Base-by-base conservation (phyloP, 2,888 invertebrate species). In the Trichacis sp. region DNA sequence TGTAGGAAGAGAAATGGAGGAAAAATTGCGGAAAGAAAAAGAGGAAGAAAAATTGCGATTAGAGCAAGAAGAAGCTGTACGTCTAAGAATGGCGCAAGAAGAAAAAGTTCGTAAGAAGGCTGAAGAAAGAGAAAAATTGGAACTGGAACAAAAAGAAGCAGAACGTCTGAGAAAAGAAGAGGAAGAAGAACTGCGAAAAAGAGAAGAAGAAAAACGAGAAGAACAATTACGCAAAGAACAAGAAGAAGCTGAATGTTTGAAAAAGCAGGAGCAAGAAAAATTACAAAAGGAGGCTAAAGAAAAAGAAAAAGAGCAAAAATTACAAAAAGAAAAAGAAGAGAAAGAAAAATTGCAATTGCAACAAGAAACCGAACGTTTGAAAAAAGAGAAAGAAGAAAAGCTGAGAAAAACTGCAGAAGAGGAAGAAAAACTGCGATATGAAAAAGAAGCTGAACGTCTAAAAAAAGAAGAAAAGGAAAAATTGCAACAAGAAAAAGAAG, bases 331-430 rank as follows among this genome's bases (percentile, higher is more conserved):
- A 3, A 5, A 11, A 33, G n/a, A n/a, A 33, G n/a, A n/a, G 11
- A 33, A 33, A n/a, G n/a, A n/a, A n/a, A 33, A 33, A 33, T 80
- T 20, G 80, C 82, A 55, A 81, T 84, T 24, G 24, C 4, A 29
- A 74, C 14, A 45, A 2, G 69, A 72, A 18, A 65, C 68, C 2
- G 51, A 74, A 14, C 33, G 30, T 1, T 48, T 53, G 55, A 46
- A 56, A 40, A 49, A 67, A 66, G 70, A 74, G n/a, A n/a, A n/a
- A n/a, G n/a, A n/a, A n/a, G n/a, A n/a, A n/a, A n/a, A n/a, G n/a
- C n/a, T n/a, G n/a, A n/a, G n/a, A n/a, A n/a, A n/a, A n/a, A n/a
- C n/a, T n/a, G n/a, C n/a, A n/a, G n/a, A n/a, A n/a, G n/a, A n/a
- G n/a, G n/a, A n/a, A n/a, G n/a, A n/a, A n/a, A n/a, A n/a, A n/a